Percentiles rank a stretch among this genome's conserved stretches.
Conservation (phyloP, 1,140 invertebrate genomes). For the Zaprionus gabonicus region DNA sequence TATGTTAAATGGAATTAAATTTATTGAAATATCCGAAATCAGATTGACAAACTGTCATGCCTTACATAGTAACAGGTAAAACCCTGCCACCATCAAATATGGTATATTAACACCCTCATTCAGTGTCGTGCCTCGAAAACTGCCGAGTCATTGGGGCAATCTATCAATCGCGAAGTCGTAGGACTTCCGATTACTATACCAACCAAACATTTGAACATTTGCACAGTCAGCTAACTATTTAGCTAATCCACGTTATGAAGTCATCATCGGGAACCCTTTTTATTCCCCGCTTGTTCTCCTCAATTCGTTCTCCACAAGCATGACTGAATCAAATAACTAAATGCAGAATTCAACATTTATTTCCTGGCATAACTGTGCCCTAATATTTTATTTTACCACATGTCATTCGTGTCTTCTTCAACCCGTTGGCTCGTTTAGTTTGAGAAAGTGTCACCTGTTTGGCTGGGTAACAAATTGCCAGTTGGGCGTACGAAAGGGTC, state of each 20-base stretch:
- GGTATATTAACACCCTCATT: not conserved
- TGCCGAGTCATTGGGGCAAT: slow-evolving; percentile 29
- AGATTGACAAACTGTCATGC: no score
- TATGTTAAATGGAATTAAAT: not conserved
- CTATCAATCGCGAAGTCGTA: slow-evolving; percentile 13
- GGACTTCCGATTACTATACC: not conserved
- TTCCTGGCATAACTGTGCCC: slow-evolving; percentile 32
- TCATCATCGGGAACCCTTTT: slow-evolving; percentile 60
- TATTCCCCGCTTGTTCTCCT: not conserved
- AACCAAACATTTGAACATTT: slow-evolving; percentile 6
- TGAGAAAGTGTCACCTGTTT: slow-evolving; percentile 80
- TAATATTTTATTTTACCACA: slow-evolving; percentile 36
- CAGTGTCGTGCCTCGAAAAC: slow-evolving; percentile 2
- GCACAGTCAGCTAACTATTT: slow-evolving; percentile 53
- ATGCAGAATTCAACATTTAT: slow-evolving; percentile 23
- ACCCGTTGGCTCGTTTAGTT: slow-evolving; percentile 51
- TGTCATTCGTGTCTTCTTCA: slow-evolving; percentile 49
- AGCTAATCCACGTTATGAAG: slow-evolving; percentile 52
- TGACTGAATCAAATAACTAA: slow-evolving; percentile 55
- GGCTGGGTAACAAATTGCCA: slow-evolving; percentile 57
- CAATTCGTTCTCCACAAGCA: slow-evolving; percentile 31
- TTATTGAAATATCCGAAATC: not conserved
- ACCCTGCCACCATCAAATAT: not conserved
- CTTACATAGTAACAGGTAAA: not conserved
- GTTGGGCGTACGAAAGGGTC: slow-evolving; percentile 32